Evolutionary conservation across 1,140 invertebrate species (phyloP).

Genomic region (Drosophila gunungcola): DNA sequence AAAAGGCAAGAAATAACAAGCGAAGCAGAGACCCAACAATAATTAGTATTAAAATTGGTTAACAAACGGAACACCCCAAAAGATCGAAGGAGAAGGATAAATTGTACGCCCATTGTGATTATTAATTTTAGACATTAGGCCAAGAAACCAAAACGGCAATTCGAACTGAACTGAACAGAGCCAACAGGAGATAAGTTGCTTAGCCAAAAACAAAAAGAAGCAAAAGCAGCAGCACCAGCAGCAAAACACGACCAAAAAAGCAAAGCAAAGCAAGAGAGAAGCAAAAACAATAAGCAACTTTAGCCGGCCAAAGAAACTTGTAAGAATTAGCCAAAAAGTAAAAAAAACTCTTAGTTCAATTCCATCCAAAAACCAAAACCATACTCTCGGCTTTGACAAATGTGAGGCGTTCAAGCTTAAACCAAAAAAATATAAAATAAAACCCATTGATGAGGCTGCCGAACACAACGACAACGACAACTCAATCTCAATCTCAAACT

Average conservation of each 20-base stretch:
- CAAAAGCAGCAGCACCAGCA: neutral
- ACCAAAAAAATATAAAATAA: neutral
- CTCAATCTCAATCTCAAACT: slow-evolving; percentile 3
- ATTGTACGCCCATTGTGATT: slow-evolving; percentile 82
- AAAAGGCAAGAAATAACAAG: slow-evolving; percentile 16
- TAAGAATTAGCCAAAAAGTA: slow-evolving; percentile 39
- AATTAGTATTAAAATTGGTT: slow-evolving; percentile 73
- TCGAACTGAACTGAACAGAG: slow-evolving; percentile 18
- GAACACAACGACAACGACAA: slow-evolving; percentile 11
- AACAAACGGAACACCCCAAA: slow-evolving; percentile 50
- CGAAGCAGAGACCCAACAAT: slow-evolving; percentile 70
- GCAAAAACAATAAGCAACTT: slow-evolving; percentile 60
- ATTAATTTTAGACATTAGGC: slow-evolving; percentile 80
- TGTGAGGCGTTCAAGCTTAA: slow-evolving; percentile 15
- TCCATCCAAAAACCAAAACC: slow-evolving; percentile 62
- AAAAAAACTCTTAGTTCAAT: slow-evolving; percentile 58
- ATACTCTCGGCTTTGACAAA: slow-evolving; percentile 14
- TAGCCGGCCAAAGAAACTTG: slow-evolving; percentile 69
- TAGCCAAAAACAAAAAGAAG: slow-evolving; percentile 4
- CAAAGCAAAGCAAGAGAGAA: slow-evolving; percentile 22
- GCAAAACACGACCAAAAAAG: slow-evolving; percentile 41
- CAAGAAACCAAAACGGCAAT: slow-evolving; percentile 28
- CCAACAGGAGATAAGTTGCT: slow-evolving; percentile 29
- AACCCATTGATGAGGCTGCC: slow-evolving; percentile 27
- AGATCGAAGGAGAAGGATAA: slow-evolving; percentile 32